These are phyloP conservation scores for Cydia fagiglandana DNA, from an alignment of 1,140 invertebrate genomes.

Conservation along the genomic window DNA sequence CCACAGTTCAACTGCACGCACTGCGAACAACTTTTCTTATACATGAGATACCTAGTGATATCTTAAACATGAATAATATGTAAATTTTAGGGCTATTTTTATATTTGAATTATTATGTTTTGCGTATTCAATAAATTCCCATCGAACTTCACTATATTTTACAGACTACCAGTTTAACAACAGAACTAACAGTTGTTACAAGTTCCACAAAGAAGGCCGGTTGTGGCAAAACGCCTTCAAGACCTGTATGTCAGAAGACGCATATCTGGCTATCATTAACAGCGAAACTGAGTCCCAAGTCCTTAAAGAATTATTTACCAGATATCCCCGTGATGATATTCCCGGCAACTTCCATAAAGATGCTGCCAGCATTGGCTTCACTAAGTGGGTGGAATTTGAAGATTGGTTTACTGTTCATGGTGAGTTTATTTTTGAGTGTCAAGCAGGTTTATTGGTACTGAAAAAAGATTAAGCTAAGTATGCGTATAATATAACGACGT, in stretches of 20 bases:
- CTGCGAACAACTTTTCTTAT: too few relatives aligned
- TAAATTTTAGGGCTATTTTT: too few relatives aligned
- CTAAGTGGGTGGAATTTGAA: background rate
- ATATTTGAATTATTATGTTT: too few relatives aligned
- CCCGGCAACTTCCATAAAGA: slow-evolving; percentile 8
- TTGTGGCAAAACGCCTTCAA: background rate
- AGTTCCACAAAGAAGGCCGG: slow-evolving; percentile 13
- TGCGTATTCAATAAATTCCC: too few relatives aligned
- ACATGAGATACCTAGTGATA: too few relatives aligned
- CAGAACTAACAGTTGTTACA: slow-evolving; percentile 21
- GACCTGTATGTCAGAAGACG: slow-evolving; percentile 6
- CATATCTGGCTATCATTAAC: slow-evolving; percentile 12
- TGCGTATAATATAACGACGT: too few relatives aligned
- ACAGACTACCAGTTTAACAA: background rate
- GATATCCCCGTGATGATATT: background rate
- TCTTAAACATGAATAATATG: too few relatives aligned
- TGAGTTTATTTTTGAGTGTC: background rate
- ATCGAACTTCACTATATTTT: background rate
- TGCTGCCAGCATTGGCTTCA: slow-evolving; percentile 13
- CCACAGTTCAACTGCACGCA: too few relatives aligned
- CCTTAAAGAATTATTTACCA: background rate
- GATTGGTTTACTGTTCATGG: slow-evolving; percentile 21
- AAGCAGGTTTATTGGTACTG: too few relatives aligned
- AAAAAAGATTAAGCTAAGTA: too few relatives aligned
- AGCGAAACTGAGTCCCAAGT: background rate